A percentile compares a stretch with the other conserved stretches of the same genome.
These are phyloP conservation scores for Solenopsis fugax DNA, from an alignment of 1,140 invertebrate species.

Conservation along the genomic window DNA sequence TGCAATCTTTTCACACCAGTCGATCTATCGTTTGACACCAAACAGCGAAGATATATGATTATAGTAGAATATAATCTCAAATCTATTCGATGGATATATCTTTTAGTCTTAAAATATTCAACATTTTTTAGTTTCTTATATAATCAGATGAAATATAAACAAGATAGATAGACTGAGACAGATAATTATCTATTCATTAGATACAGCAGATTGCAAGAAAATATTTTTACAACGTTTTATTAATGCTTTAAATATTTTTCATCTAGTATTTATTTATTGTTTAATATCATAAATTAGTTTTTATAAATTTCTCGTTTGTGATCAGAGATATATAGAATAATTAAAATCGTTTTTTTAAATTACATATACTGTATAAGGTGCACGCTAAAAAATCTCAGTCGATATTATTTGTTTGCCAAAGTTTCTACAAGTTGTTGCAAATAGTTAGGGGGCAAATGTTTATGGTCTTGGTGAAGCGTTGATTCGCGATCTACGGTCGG, in stretches of 20 bases:
- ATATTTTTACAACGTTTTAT: background rate
- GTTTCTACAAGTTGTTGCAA: constrained; percentile 14
- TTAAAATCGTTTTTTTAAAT: background rate
- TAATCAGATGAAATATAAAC: background rate
- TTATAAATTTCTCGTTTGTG: background rate
- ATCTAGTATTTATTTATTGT: no score
- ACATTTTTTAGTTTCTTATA: background rate
- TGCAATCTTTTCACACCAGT: background rate
- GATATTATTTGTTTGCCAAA: background rate
- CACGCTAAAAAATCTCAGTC: background rate
- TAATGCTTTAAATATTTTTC: background rate
- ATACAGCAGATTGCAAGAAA: background rate
- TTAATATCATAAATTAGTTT: background rate
- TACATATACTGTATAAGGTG: background rate
- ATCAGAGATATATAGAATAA: background rate
- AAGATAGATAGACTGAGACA: background rate
- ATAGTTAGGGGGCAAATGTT: constrained; percentile 40
- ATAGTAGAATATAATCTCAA: background rate
- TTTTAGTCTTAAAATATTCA: background rate
- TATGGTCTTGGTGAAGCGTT: constrained; percentile 26
- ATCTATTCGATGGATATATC: background rate
- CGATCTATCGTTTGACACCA: background rate
- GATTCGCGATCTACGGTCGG: constrained; percentile 51
- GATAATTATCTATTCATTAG: background rate
- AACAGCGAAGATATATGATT: background rate